Base-by-base conservation (phyloP, 2,113 vertebrate genomes). In the Alces alces region DNA sequence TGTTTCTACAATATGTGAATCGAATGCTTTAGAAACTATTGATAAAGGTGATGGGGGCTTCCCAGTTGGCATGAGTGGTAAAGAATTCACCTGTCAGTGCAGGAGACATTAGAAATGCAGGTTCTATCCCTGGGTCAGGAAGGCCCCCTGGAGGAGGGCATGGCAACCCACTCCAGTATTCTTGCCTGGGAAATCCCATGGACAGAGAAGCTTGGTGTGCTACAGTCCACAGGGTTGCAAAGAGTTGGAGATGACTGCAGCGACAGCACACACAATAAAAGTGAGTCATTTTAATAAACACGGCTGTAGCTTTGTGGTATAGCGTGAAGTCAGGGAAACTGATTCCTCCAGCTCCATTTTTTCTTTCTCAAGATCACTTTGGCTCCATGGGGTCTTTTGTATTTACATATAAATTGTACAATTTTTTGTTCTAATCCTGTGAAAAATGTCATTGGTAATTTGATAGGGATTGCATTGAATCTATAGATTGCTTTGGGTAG, bases 271-370 rank as follows among this genome's bases (percentile, higher is more conserved):
- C 11, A 39, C 21, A 25, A 25, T 73, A 23, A 73, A 43, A 21
- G 3, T 14, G 70, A 25, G 1, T 25, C 21, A 25, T 73, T 73
- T 73, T 25, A 43, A 73, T 25, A 25, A 23, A 14, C 70, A 25
- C 0, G 2, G 21, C 70, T 73, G 21, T 25, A 43, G 66, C 36
- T 39, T 25, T 6, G 66, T 25, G 5, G 2, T 3, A 13, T 39
- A 12, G 36, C 13, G 2, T 23, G 19, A 39, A 73, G 66, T 39
- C 36, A 73, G 66, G 0, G 21, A 73, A 13, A 21, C 39, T 25
- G 21, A 25, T 25, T 73, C 66, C 11, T 39, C 6, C 36, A 73
- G 36, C 2, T 25, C 36, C 66, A 73, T 39, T 73, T 73, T 25
- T 36, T 73, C 66, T 73, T 73, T 73, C 66, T 73, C 66, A 39